Percentiles rank a stretch among this genome's conserved stretches.
Conservation (phyloP, 1,140 invertebrate genomes). For the Apis dorsata region DNA sequence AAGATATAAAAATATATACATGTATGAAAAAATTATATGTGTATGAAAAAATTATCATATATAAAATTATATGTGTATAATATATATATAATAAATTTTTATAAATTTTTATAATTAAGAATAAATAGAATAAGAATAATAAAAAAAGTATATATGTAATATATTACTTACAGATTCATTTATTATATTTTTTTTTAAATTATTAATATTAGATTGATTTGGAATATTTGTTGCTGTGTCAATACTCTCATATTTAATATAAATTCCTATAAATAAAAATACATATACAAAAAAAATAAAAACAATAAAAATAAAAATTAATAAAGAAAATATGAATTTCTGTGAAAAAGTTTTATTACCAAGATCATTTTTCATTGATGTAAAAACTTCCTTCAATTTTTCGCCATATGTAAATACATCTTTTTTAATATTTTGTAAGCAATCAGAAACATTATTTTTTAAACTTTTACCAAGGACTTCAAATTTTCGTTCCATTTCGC, state of each 20-base stretch:
- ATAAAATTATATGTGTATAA: too few species aligned
- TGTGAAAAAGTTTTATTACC: slow-evolving; percentile 55
- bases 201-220: slow-evolving; percentile 46
- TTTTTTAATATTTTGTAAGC: slow-evolving; percentile 67
- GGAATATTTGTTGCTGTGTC: slow-evolving; percentile 63
- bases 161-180: slow-evolving; percentile 64
- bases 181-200: slow-evolving; percentile 64
- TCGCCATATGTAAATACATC: slow-evolving; percentile 66
- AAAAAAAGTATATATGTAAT: slow-evolving; percentile 20
- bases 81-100: neutral
- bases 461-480: slow-evolving; percentile 71
- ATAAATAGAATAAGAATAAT: neutral
- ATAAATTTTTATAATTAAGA: slow-evolving; percentile 18
- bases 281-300: slow-evolving; percentile 4
- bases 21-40: too few species aligned
- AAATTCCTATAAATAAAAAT: slow-evolving; percentile 33
- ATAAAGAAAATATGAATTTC: neutral
- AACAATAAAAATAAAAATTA: slow-evolving; percentile 32
- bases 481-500: slow-evolving; percentile 70
- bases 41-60: too few species aligned
- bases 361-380: slow-evolving; percentile 67
- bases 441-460: slow-evolving; percentile 62
- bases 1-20: neutral
- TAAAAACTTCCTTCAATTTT: slow-evolving; percentile 68
- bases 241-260: slow-evolving; percentile 56